Base-by-base conservation (phyloP, 2,888 invertebrate species). In the Plemyria rubiginata region DNA sequence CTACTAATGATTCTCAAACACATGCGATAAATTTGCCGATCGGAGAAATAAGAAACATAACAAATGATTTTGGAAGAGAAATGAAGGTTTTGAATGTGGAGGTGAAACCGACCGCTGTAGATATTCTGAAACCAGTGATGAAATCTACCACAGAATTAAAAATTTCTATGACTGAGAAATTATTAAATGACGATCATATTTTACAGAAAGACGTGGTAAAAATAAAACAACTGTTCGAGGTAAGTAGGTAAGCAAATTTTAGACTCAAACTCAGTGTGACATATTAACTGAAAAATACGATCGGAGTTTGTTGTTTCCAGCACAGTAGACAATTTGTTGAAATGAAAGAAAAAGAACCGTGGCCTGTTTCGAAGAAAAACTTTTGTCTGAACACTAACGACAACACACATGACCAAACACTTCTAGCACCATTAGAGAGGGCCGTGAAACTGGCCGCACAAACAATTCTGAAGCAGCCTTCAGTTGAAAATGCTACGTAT, bases 321-420 rank as follows among this genome's bases (percentile, higher is more conserved):
- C 41, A 53, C 16, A 43, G 29, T 4, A 53, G 46, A 36, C 9
- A 36, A 11, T 45, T 52, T 41, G 13, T 59, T n/a, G 54, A 55
- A 6, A 41, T 52, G 7, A 52, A 48, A 43, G 29, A 8, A 13
- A 28, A 46, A 16, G 60, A 45, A 46, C 52, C 61, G 5, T 68
- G 54, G 50, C 55, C 70, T 2, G 58, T 74, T 56, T 63, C 70
- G 38, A 74, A 68, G 57, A 79, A 77, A 62, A 78, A 73, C 58
- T 61, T 70, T 12, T 68, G 46, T 55, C 49, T 73, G 13, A 62
- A 63, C 9, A 29, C 58, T 12, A 40, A 46, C 11, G 15, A n/a
- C 9, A 48, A 48, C 0, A 12, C 32, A 3, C 16, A 28, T 9
- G 0, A 2, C 28, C 40, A 9, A 29, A 56, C n/a, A 48, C 1